Evolutionary conservation across 2,888 invertebrate genomes (phyloP).

Genomic region (Melanchra persicariae): DNA sequence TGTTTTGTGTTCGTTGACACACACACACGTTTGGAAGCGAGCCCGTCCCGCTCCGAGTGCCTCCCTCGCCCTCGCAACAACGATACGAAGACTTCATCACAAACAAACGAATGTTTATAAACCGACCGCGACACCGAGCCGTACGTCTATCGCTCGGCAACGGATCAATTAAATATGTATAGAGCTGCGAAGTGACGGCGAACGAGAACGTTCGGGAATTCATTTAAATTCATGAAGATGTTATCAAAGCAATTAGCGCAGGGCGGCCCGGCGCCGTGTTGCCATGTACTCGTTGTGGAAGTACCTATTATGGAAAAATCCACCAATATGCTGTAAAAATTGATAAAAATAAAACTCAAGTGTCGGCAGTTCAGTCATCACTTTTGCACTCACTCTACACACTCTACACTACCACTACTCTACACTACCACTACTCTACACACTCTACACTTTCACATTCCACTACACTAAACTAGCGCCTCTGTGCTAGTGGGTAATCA

Average conservation of each 20-base stretch:
- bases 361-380: background rate
- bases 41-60: background rate
- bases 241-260: slow-evolving; percentile 75
- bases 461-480: no score
- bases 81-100: slow-evolving; percentile 6
- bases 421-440: no score
- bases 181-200: slow-evolving; percentile 41
- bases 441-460: no score
- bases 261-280: slow-evolving; percentile 19
- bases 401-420: no score
- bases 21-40: background rate
- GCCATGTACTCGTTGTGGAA: background rate
- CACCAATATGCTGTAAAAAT: background rate
- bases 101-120: slow-evolving; percentile 11
- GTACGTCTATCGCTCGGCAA: slow-evolving; percentile 9
- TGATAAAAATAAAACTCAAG: background rate
- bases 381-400: no score
- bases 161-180: slow-evolving; percentile 67
- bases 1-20: background rate
- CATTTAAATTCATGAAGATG: slow-evolving; percentile 82
- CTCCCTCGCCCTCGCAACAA: background rate
- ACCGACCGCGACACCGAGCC: background rate
- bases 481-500: no score
- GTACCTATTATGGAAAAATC: background rate
- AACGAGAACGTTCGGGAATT: slow-evolving; percentile 63